A percentile compares a stretch with the other conserved stretches of the same genome.
Evolutionary conservation across 30 jellyfish, hydroid and myxozoan species (phyloP).

Genomic region (Cassiopea andromeda): DNA sequence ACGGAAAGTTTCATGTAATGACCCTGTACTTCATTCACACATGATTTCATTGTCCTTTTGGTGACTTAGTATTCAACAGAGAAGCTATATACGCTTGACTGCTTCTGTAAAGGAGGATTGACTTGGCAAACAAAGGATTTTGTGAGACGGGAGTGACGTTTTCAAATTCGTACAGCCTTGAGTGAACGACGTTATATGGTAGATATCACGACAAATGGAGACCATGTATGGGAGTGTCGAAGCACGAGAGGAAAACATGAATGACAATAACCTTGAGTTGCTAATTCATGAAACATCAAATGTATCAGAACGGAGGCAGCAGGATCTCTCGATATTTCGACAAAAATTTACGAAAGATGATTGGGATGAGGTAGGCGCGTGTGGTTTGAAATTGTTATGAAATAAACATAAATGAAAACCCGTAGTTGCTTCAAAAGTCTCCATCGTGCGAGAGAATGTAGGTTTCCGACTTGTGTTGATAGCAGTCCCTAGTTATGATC

Average conservation of each 20-base stretch:
- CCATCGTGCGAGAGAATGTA: too few species aligned
- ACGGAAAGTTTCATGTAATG: too few species aligned
- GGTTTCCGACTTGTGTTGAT: too few species aligned
- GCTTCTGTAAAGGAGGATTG: background rate
- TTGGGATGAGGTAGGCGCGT: background rate
- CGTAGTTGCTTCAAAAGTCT: too few species aligned
- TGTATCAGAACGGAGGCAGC: background rate
- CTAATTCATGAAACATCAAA: background rate
- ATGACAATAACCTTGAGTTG: background rate
- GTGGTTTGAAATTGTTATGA: background rate
- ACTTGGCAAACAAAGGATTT: background rate
- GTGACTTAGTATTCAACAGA: too few species aligned
- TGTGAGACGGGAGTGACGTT: too few species aligned
- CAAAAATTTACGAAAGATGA: background rate
- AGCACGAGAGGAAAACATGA: background rate
- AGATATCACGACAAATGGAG: background rate
- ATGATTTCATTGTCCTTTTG: too few species aligned
- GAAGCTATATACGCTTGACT: background rate
- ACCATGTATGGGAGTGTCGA: background rate
- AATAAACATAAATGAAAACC: too few species aligned
- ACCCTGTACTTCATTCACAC: too few species aligned
- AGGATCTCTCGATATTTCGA: conserved; percentile 2
- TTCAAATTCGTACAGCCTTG: background rate
- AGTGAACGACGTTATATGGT: background rate
- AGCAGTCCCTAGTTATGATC: too few species aligned